These are phyloP conservation scores for Caenorhabditis brenneri DNA, from an alignment of 1,140 invertebrate species.

Conservation along the genomic window DNA sequence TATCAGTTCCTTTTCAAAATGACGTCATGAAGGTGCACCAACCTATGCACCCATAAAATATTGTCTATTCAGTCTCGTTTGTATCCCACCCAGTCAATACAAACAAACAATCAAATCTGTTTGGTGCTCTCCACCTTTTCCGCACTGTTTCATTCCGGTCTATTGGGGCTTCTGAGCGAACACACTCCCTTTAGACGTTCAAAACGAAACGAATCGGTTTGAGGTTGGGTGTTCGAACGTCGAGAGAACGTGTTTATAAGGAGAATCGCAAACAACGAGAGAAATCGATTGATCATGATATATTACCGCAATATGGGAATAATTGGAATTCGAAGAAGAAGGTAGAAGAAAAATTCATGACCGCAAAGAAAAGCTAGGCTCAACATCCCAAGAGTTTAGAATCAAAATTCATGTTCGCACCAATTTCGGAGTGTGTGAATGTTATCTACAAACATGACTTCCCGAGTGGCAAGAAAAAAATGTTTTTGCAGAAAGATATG, in stretches of 20 bases:
- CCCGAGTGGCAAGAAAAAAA: background rate
- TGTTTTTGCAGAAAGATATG: background rate
- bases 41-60: background rate
- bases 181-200: background rate
- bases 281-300: background rate
- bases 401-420: too few relatives aligned
- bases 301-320: background rate
- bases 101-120: constrained; percentile 29
- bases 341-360: too few relatives aligned
- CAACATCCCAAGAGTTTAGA: too few relatives aligned
- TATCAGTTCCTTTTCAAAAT: too few relatives aligned
- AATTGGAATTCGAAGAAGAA: too few relatives aligned
- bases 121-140: background rate
- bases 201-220: background rate
- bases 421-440: too few relatives aligned
- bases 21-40: too few relatives aligned
- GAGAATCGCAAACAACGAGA: background rate
- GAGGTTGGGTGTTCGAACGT: background rate
- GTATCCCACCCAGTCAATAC: background rate
- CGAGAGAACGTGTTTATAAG: constrained; percentile 3
- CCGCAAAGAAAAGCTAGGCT: too few relatives aligned
- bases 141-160: background rate
- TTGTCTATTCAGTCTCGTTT: background rate
- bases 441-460: too few relatives aligned
- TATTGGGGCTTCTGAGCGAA: background rate